Conservation (phyloP, 2,113 vertebrate species). For the zebrafish (Danio rerio) region DNA sequence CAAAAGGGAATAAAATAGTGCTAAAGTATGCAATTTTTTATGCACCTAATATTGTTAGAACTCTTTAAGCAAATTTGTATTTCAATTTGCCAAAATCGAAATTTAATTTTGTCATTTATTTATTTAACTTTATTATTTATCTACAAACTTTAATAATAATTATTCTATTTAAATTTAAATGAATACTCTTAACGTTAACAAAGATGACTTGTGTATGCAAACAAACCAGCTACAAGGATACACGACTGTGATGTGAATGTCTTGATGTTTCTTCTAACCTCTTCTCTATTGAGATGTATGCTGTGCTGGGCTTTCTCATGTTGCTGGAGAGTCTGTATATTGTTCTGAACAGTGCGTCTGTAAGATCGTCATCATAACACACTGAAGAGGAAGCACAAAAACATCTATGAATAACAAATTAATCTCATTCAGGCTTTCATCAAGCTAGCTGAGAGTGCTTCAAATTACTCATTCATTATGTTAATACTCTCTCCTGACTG, state of each 20-base stretch:
- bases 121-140: too few species aligned
- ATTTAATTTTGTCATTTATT: too few species aligned
- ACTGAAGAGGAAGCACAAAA: constrained; percentile 72
- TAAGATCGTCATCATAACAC: constrained; percentile 92
- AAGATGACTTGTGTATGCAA: neutral
- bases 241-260: neutral
- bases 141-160: too few species aligned
- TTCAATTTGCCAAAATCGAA: too few species aligned
- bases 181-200: neutral
- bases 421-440: constrained; percentile 6
- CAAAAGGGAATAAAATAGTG: too few species aligned
- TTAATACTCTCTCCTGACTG: neutral
- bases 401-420: constrained; percentile 5
- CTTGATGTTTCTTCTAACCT: constrained; percentile 71
- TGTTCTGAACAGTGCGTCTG: constrained; percentile 85
- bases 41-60: too few species aligned
- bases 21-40: too few species aligned
- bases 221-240: neutral
- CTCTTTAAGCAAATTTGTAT: too few species aligned
- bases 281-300: constrained; percentile 89
- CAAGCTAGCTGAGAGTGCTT: neutral
- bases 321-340: constrained; percentile 79
- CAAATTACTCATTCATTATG: constrained; percentile 2
- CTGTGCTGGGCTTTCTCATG: constrained; percentile 74
- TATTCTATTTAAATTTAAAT: neutral